A percentile compares a stretch with the other conserved stretches of the same genome.
phyloP scores from a whole-genome alignment of 2,797 vertebrate species.

The Sarcophilus harrisii region DNA sequence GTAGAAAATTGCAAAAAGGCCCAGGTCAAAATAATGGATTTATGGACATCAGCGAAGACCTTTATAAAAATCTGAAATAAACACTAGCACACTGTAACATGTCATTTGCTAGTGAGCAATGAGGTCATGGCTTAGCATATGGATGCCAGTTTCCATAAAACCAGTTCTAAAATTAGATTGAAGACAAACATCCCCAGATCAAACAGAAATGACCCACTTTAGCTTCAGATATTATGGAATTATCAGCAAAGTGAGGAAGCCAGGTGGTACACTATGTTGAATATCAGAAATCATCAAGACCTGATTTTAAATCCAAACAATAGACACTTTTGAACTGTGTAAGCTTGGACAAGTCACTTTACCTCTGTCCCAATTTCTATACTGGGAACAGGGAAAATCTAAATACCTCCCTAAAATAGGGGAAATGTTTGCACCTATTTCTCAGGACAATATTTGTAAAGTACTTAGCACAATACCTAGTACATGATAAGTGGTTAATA shows the following conservation, averaged over 20 bases:
- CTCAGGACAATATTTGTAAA: slow-evolving; percentile 1
- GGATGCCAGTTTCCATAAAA: neutral
- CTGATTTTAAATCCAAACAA: neutral
- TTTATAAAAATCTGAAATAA: neutral
- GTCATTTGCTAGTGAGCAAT: neutral
- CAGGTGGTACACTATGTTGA: neutral
- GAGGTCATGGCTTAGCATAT: neutral
- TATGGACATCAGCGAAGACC: neutral
- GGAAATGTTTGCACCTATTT: neutral
- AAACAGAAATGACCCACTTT: neutral
- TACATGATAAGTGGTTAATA: neutral
- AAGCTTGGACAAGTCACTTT: neutral
- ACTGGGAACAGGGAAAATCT: neutral
- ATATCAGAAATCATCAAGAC: neutral
- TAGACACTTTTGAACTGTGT: neutral
- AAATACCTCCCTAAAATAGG: neutral
- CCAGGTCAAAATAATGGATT: neutral
- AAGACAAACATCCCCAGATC: neutral
- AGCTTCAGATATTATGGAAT: neutral
- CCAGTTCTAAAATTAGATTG: neutral
- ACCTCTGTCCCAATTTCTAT: neutral
- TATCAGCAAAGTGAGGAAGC: neutral
- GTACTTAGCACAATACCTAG: neutral
- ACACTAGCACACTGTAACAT: neutral
- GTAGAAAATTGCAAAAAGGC: neutral